Percentiles rank a stretch among this genome's conserved stretches.
Evolutionary conservation across 2,888 invertebrate genomes (phyloP).

Genomic region (Chorisops tibialis): DNA sequence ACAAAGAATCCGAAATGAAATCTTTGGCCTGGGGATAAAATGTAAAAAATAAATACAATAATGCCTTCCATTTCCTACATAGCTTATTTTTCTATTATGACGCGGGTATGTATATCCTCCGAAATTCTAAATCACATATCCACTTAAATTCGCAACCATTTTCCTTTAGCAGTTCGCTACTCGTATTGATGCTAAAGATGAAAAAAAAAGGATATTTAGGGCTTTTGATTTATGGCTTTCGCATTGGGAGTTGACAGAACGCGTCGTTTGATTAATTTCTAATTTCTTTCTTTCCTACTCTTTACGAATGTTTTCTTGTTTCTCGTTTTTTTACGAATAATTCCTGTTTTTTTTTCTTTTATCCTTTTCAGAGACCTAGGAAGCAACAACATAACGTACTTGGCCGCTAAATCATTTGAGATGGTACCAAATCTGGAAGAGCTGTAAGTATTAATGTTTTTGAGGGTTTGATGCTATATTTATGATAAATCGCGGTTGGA

Average conservation of each 20-base stretch:
- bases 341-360: background rate
- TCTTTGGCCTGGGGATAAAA: no score
- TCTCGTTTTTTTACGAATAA: background rate
- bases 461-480: background rate
- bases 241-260: slow-evolving; percentile 23
- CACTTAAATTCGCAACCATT: no score
- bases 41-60: no score
- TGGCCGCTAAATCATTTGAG: slow-evolving; percentile 68
- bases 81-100: no score
- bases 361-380: slow-evolving; percentile 66
- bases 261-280: slow-evolving; percentile 27
- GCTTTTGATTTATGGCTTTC: background rate
- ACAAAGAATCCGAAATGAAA: no score
- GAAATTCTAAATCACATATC: no score
- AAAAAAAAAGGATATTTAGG: no score
- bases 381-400: slow-evolving; percentile 73
- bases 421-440: slow-evolving; percentile 68
- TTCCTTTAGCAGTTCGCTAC: no score
- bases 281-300: background rate
- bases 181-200: no score
- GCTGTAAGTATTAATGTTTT: slow-evolving; percentile 59
- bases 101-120: no score
- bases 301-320: background rate
- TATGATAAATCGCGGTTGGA: background rate
- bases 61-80: no score